These are phyloP conservation scores for Protaetia brevitarsis DNA, from an alignment of 1,140 invertebrate genomes.

Conservation along the genomic window DNA sequence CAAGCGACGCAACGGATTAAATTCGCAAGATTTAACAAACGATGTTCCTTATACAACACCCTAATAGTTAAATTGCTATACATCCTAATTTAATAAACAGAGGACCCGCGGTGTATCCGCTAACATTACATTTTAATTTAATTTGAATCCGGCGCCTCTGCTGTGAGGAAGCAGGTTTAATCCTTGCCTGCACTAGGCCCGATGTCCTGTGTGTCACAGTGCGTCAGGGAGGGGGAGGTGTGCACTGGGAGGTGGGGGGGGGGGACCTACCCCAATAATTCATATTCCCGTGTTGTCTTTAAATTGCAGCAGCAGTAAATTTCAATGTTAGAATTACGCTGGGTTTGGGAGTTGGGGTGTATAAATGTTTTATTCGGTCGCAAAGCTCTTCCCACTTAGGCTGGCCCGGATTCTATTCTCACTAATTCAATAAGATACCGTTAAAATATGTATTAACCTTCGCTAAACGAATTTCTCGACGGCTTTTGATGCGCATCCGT, in stretches of 20 bases:
- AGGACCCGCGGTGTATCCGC: constrained; percentile 16
- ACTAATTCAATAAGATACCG: too few relatives aligned
- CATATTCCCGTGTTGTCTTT: constrained; percentile 6
- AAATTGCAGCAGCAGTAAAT: background rate
- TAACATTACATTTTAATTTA: constrained; percentile 33
- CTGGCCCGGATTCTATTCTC: too few relatives aligned
- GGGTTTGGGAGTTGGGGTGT: background rate
- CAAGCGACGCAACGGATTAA: too few relatives aligned
- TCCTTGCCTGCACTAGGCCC: constrained; percentile 27
- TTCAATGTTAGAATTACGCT: background rate
- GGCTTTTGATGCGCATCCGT: too few relatives aligned
- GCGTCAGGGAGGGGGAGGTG: constrained; percentile 19
- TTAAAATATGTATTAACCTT: too few relatives aligned
- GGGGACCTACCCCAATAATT: constrained; percentile 20
- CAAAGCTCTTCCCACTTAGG: too few relatives aligned
- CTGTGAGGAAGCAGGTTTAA: constrained; percentile 27
- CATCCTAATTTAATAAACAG: constrained; percentile 31
- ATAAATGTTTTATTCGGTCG: too few relatives aligned
- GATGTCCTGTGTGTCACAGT: constrained; percentile 26
- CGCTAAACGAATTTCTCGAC: too few relatives aligned
- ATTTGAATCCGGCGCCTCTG: constrained; percentile 24
- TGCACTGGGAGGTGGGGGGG: constrained; percentile 24
- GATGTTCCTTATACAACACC: constrained; percentile 16
- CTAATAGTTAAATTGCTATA: constrained; percentile 17
- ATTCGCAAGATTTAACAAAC: constrained; percentile 3